A percentile compares a stretch with the other conserved stretches of the same genome.
These are phyloP conservation scores for Trichoplusia ni DNA, from an alignment of 1,140 invertebrate species.

Conservation along the genomic window DNA sequence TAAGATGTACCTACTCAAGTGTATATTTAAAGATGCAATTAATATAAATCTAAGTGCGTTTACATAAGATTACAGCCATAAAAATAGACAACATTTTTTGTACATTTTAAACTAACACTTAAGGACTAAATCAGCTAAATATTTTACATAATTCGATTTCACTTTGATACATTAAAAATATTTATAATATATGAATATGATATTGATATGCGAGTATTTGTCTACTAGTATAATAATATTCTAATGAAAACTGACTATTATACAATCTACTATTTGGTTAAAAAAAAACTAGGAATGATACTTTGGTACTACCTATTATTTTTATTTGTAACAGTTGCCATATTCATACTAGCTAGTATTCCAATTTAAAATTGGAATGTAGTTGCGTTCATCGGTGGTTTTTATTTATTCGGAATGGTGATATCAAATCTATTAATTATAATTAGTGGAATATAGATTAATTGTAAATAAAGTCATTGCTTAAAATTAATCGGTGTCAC, in stretches of 20 bases:
- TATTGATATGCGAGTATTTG: slow-evolving; percentile 41
- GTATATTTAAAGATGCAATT: not conserved
- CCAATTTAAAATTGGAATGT: slow-evolving; percentile 3
- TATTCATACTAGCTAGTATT: not conserved
- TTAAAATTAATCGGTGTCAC: slow-evolving; percentile 16
- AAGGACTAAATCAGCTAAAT: slow-evolving; percentile 21
- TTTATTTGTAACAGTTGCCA: slow-evolving; percentile 2
- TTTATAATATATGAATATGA: slow-evolving; percentile 29
- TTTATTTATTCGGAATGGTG: not conserved
- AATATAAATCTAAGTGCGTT: not conserved
- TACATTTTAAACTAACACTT: slow-evolving; percentile 16
- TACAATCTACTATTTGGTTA: not conserved
- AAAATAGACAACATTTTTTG: slow-evolving; percentile 31
- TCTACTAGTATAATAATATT: slow-evolving; percentile 8
- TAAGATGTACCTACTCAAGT: no score
- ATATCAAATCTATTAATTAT: not conserved
- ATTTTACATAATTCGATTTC: slow-evolving; percentile 33
- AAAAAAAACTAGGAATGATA: not conserved
- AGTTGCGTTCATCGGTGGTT: not conserved
- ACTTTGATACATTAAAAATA: slow-evolving; percentile 10
- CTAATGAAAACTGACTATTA: not conserved
- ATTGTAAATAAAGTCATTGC: not conserved
- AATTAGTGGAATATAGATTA: not conserved
- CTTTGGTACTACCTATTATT: slow-evolving; percentile 14
- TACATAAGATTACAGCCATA: slow-evolving; percentile 30